Conservation (phyloP, 2,797 vertebrate species). For the Hozukius guyotensis region DNA sequence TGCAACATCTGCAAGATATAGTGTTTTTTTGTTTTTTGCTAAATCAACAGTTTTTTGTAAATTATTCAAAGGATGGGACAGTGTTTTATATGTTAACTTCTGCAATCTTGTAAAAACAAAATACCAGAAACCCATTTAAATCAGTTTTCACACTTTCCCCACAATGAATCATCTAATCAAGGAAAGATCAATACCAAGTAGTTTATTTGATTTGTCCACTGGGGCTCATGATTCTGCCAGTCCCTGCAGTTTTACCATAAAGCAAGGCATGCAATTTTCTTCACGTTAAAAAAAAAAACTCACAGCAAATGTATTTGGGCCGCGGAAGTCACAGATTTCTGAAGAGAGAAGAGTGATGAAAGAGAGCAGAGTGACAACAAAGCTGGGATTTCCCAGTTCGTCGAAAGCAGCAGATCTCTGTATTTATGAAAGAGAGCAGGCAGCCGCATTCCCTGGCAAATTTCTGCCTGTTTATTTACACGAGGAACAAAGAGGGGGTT, state of each 20-base stretch:
- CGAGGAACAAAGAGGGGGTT: constrained; percentile 50
- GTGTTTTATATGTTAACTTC: background rate
- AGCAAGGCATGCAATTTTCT: constrained; percentile 24
- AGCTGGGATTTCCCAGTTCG: constrained; percentile 28
- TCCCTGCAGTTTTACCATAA: constrained; percentile 22
- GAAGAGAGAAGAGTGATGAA: constrained; percentile 8
- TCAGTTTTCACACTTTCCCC: constrained; percentile 11
- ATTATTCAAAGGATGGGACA: background rate
- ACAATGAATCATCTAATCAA: constrained; percentile 32
- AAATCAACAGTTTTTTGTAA: background rate
- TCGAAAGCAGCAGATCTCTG: constrained; percentile 21
- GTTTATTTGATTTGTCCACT: constrained; percentile 36
- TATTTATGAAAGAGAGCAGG: constrained; percentile 15
- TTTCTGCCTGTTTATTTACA: constrained; percentile 50
- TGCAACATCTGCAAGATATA: background rate
- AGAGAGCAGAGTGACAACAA: constrained; percentile 25
- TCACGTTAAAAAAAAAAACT: background rate
- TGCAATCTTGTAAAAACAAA: background rate
- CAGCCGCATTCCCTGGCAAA: background rate
- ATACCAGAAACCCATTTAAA: background rate
- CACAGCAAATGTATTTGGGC: constrained; percentile 2
- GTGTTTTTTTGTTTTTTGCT: background rate
- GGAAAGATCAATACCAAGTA: constrained; percentile 28
- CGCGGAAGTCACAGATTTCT: constrained; percentile 9
- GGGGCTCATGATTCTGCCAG: constrained; percentile 14